Evolutionary conservation across 2,113 vertebrate species (phyloP).

Genomic region (Crypturellus undulatus): DNA sequence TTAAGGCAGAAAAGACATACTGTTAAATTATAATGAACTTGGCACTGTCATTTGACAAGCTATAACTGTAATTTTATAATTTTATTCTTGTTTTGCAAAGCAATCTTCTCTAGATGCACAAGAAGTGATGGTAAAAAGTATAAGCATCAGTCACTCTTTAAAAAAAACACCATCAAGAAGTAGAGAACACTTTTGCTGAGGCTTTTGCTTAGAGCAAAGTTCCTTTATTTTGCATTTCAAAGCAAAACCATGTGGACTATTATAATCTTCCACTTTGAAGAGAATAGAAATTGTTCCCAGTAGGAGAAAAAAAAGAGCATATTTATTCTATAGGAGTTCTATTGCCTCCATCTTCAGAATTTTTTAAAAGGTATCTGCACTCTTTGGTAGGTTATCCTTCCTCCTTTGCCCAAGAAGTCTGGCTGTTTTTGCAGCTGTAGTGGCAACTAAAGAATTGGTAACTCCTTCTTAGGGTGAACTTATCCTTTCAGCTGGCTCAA

Average conservation of each 20-base stretch:
- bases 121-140: not conserved
- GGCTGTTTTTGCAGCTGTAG: not conserved
- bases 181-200: not conserved
- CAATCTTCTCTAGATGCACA: not conserved
- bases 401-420: not conserved
- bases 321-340: not conserved
- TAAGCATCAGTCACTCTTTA: not conserved
- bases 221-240: not conserved
- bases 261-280: not conserved
- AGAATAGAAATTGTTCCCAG: not conserved
- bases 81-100: not conserved
- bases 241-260: not conserved
- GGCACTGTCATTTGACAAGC: not conserved
- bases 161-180: not conserved
- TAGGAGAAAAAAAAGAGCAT: not conserved
- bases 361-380: not conserved
- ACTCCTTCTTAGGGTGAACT: not conserved
- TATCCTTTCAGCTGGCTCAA: not conserved
- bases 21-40: not conserved
- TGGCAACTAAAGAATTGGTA: not conserved
- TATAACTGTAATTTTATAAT: not conserved
- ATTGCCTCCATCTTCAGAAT: fast-evolving
- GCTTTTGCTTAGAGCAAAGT: not conserved
- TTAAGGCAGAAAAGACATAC: not conserved
- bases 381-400: not conserved